These are phyloP conservation scores for Diplolepis rosae DNA, from an alignment of 2,888 invertebrate species.

Conservation along the genomic window DNA sequence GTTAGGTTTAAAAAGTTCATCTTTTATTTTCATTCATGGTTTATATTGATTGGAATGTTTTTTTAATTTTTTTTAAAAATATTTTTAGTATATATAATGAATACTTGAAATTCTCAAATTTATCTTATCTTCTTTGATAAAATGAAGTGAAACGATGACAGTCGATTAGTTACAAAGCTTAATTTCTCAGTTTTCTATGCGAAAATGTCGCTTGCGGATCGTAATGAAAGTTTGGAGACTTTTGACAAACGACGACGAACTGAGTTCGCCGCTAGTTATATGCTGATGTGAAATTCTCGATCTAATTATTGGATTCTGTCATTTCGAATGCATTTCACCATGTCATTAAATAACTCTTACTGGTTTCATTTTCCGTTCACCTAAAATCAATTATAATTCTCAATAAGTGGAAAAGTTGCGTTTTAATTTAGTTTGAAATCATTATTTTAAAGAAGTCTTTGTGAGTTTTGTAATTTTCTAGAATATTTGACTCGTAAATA, in stretches of 20 bases:
- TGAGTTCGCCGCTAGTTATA: background rate
- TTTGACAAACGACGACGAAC: slow-evolving; percentile 35
- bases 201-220: slow-evolving; percentile 4
- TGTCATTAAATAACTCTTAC: background rate
- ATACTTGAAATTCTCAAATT: background rate
- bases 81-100: background rate
- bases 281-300: slow-evolving; percentile 10
- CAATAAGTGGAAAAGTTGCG: background rate
- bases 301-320: slow-evolving; percentile 43
- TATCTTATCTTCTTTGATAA: background rate
- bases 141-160: background rate
- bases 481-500: no score
- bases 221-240: slow-evolving; percentile 39
- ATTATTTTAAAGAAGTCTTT: no score
- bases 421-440: no score
- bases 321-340: slow-evolving; percentile 30
- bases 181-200: background rate
- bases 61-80: background rate
- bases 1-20: no score
- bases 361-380: slow-evolving; percentile 35
- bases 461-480: no score
- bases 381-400: background rate
- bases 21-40: background rate
- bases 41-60: background rate
- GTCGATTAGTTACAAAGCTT: slow-evolving; percentile 6